Base-by-base conservation (phyloP, 2,888 invertebrate genomes). In the Metacarcinus magister region DNA sequence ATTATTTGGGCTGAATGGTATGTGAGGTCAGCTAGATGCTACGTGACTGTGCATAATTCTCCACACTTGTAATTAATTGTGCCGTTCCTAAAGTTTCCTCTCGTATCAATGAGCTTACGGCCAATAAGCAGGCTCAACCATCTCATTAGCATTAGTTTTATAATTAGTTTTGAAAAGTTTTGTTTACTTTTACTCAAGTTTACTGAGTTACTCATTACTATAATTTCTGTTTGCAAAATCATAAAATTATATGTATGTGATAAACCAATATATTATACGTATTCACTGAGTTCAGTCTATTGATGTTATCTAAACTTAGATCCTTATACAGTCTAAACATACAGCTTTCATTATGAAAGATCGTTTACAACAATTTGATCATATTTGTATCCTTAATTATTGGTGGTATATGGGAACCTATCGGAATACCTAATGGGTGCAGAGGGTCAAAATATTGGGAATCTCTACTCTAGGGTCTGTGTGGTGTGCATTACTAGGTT, bases 201-300 rank as follows among this genome's bases (percentile, higher is more conserved):
- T 46, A 46, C 4, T 60, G 44, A 92, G 16, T 44, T 46, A 92
- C 5, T 7, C 4, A 28, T 82, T 28, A 82, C n/a, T n/a, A n/a
- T n/a, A n/a, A n/a, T n/a, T n/a, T n/a, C n/a, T n/a, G 4, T 82
- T 28, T 92, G 10, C 13, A 46, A 28, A 7, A 44, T 28, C 13
- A 48, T 7, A 46, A 10, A 93, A 94, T 82, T n/a, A 82, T 94
- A 94, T 82, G 94, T 89, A 95, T 91, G 90, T 54, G 95, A 90
- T 8, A 23, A 4, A 90, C 90, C 89, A 90, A 95, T 28, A 95
- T 46, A 90, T 95, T 90, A 90, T 13, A 89, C 48, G 54, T 5
- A 94, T 87, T 95, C 39, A 19, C 46, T 39, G 87, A 87, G 87
- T 94, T 82, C 28, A 94, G 39, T 90, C 39, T 90, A 94, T 16